Percentiles rank a stretch among this genome's conserved stretches.
Conservation (phyloP, 2,888 invertebrate species). For the Oithona nana region DNA sequence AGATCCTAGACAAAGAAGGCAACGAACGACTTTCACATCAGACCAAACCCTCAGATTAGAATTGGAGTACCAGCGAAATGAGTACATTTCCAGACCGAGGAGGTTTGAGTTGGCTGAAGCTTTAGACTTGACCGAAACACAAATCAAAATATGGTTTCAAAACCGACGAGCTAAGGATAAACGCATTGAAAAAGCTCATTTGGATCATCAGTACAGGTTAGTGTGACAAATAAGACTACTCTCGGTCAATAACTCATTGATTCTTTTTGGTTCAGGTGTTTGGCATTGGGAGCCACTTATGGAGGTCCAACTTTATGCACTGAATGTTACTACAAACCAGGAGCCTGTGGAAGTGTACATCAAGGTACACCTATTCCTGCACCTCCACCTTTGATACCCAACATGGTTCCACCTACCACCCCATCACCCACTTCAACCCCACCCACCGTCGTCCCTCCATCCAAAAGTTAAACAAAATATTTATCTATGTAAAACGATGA, state of each 20-base stretch:
- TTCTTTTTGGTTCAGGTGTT: background rate
- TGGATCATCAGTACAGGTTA: conserved; percentile 86
- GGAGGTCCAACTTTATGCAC: background rate
- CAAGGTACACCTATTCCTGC: conserved; percentile 2
- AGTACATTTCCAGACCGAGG: conserved; percentile 73
- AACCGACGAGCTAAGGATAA: conserved; percentile 90
- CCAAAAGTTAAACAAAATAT: too few species aligned
- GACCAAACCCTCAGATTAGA: conserved; percentile 79
- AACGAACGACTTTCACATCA: conserved; percentile 81
- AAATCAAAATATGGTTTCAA: conserved; percentile 83
- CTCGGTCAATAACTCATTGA: too few species aligned
- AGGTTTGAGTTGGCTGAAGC: conserved; percentile 55
- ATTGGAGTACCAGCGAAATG: conserved; percentile 72
- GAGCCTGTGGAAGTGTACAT: conserved; percentile 11
- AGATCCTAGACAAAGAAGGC: conserved; percentile 66
- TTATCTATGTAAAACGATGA: background rate
- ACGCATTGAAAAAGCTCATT: conserved; percentile 80
- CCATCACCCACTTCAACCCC: background rate
- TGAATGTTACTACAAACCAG: conserved; percentile 15
- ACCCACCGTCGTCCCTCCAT: too few species aligned
- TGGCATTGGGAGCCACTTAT: conserved; percentile 8
- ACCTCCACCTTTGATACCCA: background rate
- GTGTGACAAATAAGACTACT: background rate
- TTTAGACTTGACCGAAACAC: conserved; percentile 47
- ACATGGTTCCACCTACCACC: background rate